Conservation (phyloP, 2,113 vertebrate genomes). For the Excalfactoria chinensis region DNA sequence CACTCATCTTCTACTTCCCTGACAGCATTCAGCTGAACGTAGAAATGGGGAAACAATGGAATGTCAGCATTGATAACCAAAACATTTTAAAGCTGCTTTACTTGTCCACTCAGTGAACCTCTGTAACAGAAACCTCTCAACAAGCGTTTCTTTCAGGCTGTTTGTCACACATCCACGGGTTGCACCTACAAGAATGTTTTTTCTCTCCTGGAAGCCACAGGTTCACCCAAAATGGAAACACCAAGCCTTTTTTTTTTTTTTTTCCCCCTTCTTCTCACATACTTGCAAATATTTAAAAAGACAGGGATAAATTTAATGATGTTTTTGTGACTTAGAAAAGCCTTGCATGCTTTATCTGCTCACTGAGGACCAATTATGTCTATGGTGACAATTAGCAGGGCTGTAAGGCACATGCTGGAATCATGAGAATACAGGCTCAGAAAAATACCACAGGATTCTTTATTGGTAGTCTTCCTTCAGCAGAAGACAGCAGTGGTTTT, state of each 20-base stretch:
- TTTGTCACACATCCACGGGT: neutral
- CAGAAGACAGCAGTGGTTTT: neutral
- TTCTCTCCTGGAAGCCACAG: neutral
- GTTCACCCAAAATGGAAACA: neutral
- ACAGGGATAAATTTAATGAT: neutral
- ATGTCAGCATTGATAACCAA: neutral
- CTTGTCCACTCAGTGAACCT: neutral
- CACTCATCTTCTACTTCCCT: neutral
- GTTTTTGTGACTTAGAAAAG: neutral
- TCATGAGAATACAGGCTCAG: neutral
- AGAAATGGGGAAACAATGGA: neutral
- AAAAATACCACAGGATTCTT: neutral
- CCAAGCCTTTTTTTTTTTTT: neutral
- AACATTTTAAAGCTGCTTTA: neutral
- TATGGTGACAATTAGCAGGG: fast-evolving
- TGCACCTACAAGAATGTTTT: neutral
- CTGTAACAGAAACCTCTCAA: neutral
- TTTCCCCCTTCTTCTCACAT: neutral
- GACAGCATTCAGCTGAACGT: neutral
- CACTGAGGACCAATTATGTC: neutral
- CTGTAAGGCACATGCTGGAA: neutral
- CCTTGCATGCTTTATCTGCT: neutral
- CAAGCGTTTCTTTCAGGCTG: neutral
- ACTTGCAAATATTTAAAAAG: neutral
- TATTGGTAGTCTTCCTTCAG: neutral